These are phyloP conservation scores for Ataeniobius toweri DNA, from an alignment of 2,797 vertebrate species.

Conservation along the genomic window DNA sequence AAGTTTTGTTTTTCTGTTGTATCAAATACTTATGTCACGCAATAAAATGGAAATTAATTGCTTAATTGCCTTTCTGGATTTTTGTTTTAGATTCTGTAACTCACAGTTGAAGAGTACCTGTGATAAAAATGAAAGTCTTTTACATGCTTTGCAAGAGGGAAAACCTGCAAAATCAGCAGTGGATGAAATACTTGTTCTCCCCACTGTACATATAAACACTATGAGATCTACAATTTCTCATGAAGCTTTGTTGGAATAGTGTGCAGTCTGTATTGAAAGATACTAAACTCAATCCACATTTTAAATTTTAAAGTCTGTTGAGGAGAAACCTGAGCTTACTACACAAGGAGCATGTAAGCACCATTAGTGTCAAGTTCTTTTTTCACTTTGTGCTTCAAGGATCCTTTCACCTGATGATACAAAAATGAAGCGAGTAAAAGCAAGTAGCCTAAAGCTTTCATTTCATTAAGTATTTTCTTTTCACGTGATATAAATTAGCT, in stretches of 20 bases:
- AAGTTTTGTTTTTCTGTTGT: too few relatives aligned
- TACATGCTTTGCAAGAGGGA: too few relatives aligned
- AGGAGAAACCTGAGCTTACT: neutral
- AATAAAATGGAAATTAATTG: too few relatives aligned
- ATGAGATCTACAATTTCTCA: neutral
- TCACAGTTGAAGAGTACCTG: too few relatives aligned
- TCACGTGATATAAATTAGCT: constrained; percentile 16
- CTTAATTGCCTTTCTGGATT: too few relatives aligned
- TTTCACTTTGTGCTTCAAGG: constrained; percentile 3
- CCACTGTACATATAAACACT: neutral
- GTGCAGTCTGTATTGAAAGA: neutral
- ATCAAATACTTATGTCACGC: too few relatives aligned
- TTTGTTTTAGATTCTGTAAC: too few relatives aligned
- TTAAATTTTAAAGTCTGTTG: neutral
- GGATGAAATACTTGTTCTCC: too few relatives aligned
- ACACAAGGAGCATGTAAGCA: neutral
- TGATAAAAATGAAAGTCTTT: too few relatives aligned
- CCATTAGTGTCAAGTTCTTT: constrained; percentile 5
- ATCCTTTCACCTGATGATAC: constrained; percentile 53
- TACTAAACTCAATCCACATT: neutral
- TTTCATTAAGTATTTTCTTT: constrained; percentile 7
- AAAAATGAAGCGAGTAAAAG: constrained; percentile 58
- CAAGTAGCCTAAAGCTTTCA: constrained; percentile 44
- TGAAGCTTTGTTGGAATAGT: neutral
- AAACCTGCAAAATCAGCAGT: too few relatives aligned